Conservation (phyloP, 2,888 invertebrate species). For the Drosophila buzzatii region DNA sequence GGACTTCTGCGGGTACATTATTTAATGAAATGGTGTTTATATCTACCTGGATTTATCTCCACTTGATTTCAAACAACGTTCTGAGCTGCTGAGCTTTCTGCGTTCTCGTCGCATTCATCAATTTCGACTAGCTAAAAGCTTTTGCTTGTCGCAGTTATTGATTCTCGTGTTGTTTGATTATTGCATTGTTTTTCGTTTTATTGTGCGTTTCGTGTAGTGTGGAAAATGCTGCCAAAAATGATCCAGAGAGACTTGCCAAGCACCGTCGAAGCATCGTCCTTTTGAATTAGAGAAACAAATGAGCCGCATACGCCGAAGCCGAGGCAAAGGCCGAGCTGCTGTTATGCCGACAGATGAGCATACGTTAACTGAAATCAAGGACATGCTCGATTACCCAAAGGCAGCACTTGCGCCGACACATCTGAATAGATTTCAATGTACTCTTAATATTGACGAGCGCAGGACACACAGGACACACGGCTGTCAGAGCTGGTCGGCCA, state of each 20-base stretch:
- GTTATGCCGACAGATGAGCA: constrained; percentile 9
- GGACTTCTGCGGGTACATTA: constrained; percentile 4
- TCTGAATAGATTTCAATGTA: constrained; percentile 74
- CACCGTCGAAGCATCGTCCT: background rate
- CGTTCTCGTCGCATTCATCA: constrained; percentile 30
- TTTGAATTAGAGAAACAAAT: constrained; percentile 51
- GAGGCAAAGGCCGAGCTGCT: background rate
- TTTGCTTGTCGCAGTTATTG: constrained; percentile 66
- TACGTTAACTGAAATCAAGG: constrained; percentile 43
- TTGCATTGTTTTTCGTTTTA: constrained; percentile 56
- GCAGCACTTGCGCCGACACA: constrained; percentile 67
- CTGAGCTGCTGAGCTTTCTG: constrained; percentile 25
- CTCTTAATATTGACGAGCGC: constrained; percentile 54
- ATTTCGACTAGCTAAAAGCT: constrained; percentile 63
- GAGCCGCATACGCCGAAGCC: constrained; percentile 59
- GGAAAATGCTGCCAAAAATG: constrained; percentile 18
- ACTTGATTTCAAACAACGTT: constrained; percentile 11
- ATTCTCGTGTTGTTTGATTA: constrained; percentile 64
- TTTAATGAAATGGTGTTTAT: constrained; percentile 12
- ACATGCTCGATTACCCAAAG: constrained; percentile 52
- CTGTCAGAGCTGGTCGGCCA: constrained; percentile 35
- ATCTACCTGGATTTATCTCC: background rate
- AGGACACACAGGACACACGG: constrained; percentile 19
- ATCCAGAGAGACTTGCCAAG: constrained; percentile 17
- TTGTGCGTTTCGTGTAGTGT: constrained; percentile 15